These are phyloP conservation scores for Hyppa rectilinea DNA, from an alignment of 2,888 invertebrate species.

Conservation along the genomic window DNA sequence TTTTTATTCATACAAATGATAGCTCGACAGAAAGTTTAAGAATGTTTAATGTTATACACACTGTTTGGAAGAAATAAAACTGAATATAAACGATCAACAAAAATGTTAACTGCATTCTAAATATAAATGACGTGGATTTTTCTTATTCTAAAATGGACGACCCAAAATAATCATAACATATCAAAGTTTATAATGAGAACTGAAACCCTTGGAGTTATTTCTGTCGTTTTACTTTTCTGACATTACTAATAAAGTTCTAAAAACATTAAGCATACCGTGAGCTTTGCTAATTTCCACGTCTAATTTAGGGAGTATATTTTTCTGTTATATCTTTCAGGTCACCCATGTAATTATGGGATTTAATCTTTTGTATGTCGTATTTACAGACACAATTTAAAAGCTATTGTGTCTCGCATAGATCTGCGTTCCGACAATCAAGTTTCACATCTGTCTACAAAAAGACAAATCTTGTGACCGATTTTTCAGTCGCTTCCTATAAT, in stretches of 20 bases:
- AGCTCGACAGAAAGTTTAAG: not conserved
- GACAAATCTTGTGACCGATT: not conserved
- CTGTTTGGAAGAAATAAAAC: slow-evolving; percentile 48
- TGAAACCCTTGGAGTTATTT: slow-evolving; percentile 30
- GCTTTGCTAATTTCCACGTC: not conserved
- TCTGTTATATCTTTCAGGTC: too few species aligned
- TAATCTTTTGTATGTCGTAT: too few species aligned
- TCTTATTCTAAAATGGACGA: slow-evolving; percentile 24
- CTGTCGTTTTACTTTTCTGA: slow-evolving; percentile 9
- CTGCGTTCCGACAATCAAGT: too few species aligned
- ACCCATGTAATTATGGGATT: not conserved
- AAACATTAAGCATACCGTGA: not conserved
- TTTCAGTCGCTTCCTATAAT: not conserved
- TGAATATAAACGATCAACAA: slow-evolving; percentile 51
- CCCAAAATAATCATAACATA: slow-evolving; percentile 32
- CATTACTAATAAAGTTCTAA: slow-evolving; percentile 1
- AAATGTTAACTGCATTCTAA: slow-evolving; percentile 50
- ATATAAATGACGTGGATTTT: slow-evolving; percentile 57
- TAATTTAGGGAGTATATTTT: not conserved
- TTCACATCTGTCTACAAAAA: not conserved
- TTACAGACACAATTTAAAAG: too few species aligned
- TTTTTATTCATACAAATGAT: slow-evolving; percentile 8
- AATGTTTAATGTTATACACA: slow-evolving; percentile 36
- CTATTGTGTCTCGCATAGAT: too few species aligned
- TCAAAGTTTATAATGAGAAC: slow-evolving; percentile 43